Percentiles rank a stretch among this genome's conserved stretches.
phyloP scores from a whole-genome alignment of 2,113 vertebrate genomes.

The Anhinga rufa region DNA sequence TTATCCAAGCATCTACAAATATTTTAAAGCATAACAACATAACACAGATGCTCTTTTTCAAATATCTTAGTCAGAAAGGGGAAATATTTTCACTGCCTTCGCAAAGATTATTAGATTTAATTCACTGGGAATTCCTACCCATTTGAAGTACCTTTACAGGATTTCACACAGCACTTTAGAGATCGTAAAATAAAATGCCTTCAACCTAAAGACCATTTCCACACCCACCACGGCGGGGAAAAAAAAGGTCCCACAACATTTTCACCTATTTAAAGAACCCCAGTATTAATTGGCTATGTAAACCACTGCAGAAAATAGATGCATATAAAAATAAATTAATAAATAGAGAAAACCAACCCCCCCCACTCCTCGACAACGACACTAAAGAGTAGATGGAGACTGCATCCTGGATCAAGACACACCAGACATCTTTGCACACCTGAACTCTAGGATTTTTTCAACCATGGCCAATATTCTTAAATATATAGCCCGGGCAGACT shows the following conservation, averaged over 20 bases:
- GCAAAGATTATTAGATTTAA: neutral
- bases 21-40: neutral
- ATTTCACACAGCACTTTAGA: neutral
- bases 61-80: neutral
- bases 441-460: neutral
- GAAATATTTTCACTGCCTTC: neutral
- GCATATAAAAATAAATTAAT: neutral
- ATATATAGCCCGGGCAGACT: neutral
- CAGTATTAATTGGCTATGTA: neutral
- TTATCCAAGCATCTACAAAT: neutral
- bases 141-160: neutral
- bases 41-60: conserved; percentile 1
- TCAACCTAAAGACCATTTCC: neutral
- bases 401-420: neutral
- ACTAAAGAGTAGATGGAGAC: neutral
- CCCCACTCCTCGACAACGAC: rapidly evolving
- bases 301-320: neutral
- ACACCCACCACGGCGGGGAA: neutral
- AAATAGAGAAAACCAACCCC: neutral
- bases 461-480: neutral
- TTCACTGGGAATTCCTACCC: neutral
- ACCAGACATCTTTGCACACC: neutral
- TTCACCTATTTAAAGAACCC: neutral
- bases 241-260: neutral
- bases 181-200: neutral